phyloP scores from a whole-genome alignment of 2,888 invertebrate species.

The Cryptosula pallasiana region DNA sequence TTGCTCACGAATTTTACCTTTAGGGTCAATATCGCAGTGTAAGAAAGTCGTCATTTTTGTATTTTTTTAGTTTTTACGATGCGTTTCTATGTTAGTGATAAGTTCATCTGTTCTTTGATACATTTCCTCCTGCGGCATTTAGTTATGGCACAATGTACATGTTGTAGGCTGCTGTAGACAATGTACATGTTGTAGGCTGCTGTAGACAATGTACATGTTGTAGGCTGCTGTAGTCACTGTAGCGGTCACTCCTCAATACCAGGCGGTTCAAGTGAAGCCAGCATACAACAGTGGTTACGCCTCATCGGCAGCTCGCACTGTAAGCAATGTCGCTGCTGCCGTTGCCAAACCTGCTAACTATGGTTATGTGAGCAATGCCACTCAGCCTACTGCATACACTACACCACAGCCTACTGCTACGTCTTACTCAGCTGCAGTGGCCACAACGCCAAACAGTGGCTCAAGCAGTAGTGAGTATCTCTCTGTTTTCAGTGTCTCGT shows the following conservation, averaged over 20 bases:
- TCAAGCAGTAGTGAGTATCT: background rate
- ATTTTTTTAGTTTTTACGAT: no score
- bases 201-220: background rate
- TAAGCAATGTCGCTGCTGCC: constrained; percentile 1
- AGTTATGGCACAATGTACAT: no score
- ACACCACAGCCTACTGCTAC: background rate
- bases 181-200: no score
- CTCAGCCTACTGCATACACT: background rate
- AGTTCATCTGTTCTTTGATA: no score
- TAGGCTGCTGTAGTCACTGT: constrained; percentile 8
- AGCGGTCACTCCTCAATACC: constrained; percentile 19
- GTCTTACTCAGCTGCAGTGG: background rate
- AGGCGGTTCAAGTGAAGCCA: constrained; percentile 18
- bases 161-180: no score
- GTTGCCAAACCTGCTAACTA: background rate
- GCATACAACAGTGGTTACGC: constrained; percentile 15
- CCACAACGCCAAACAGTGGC: constrained; percentile 2
- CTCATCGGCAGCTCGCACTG: background rate
- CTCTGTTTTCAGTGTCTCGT: background rate
- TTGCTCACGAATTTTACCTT: no score
- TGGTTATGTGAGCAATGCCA: background rate
- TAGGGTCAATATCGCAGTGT: no score
- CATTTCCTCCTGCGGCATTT: no score
- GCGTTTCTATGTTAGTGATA: no score
- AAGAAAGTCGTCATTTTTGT: no score